Evolutionary conservation across 2,113 vertebrate species (phyloP), one percentile per base, ranked within the genome.

Genomic region (rat (Rattus norvegicus)): DNA sequence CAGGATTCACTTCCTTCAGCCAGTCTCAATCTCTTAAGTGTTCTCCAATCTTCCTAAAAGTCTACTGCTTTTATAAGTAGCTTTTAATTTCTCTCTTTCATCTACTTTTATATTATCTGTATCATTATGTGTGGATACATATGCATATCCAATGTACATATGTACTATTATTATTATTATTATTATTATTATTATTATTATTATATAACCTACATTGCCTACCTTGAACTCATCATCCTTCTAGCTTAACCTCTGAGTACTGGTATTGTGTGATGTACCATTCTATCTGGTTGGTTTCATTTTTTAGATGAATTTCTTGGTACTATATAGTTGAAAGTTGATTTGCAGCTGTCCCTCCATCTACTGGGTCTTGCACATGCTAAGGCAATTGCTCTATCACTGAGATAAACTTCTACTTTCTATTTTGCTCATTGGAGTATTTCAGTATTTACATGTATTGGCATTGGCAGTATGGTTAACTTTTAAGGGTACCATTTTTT

Each of bases 401-500:
- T 73, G n/a, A 73, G n/a, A 73, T 4, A 73, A 73, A 39, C 20
- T 19, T 39, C 72, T 39, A 22, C 17, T 72, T 8, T 72, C 36
- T 39, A 20, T n/a, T 72, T n/a, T 72, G 70, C 9, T 73, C n/a
- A 73, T 22, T 39, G 72, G 72, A 47, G 88, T 3, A 1, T 81
- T 95, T 56, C n/a, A 73, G 56, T 14, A 75, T 80, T 94, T 88
- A 75, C 47, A 47, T 69, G 92, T 91, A 94, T 80, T 93, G 72
- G 22, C 80, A 91, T 20, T 89, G 59, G 7, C 12, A 91, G 16
- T 61, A 26, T 43, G 22, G 56, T 47, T 93, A 30, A 12, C 52
- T 93, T 87, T 87, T 69, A 93, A 95, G 80, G 19, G 59, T 65
- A 90, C 10, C 10, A 43, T 93, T 89, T 85, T 96, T 85, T 95